Evolutionary conservation across 1,140 invertebrate species (phyloP), one percentile per base, ranked within the genome.

Genomic region (Diabrotica undecimpunctata): DNA sequence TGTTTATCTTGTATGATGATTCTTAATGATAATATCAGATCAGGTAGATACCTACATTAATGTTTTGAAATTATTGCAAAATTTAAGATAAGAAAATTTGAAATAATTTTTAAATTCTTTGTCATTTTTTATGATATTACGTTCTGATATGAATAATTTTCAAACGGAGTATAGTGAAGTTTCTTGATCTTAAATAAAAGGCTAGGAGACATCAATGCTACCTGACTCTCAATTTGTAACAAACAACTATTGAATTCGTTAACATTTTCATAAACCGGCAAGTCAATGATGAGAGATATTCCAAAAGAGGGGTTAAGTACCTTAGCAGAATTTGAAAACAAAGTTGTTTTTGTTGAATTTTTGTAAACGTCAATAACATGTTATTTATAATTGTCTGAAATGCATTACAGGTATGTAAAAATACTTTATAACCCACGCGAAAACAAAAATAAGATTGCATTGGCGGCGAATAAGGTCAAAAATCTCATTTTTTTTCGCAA

Each of bases 391-490:
- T 60, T 13, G 58, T 46, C 58, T 60, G 58, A 12, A 60, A 14
- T 60, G 58, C 58, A 60, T 60, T 60, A 60, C 39, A 60, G 58
- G 58, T 60, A 60, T 46, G 46, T 60, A 51, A 60, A 60, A 60
- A 60, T 60, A 60, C 11, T 39, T 60, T 38, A 6, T 7, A 13
- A 51, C 14, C 35, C 41, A 60, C 36, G 12, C 36, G 39, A 39
- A 46, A 60, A 12, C 12, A 60, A 50, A 60, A 60, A 60, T 12
- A 13, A 58, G 35, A 60, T 36, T 60, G 46, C 41, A 13, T 50
- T 60, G 58, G 58, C 58, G 5, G 1, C 38, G 39, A 46, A 46
- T 46, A 46, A 46, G 41, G 41, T 46, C 41, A 46, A 46, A 46
- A 46, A 46, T 46, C 41, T n/a, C 8, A 46, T 46, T 46, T 46